A percentile compares a stretch with the other conserved stretches of the same genome.
These are phyloP conservation scores for Taeniopygia guttata DNA, from an alignment of 2,797 vertebrate species.

Conservation along the genomic window DNA sequence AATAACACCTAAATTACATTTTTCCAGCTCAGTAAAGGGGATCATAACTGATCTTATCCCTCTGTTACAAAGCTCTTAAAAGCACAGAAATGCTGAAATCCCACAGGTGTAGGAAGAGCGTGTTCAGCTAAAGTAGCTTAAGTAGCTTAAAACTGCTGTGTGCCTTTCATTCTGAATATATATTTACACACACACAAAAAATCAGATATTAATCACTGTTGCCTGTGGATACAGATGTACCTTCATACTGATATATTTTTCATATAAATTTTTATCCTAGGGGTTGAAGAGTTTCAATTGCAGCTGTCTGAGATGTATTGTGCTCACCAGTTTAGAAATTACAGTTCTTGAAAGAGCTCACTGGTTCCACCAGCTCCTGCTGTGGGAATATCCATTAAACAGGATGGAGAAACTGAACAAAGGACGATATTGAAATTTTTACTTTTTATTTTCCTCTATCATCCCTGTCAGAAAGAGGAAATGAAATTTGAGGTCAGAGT, in stretches of 20 bases:
- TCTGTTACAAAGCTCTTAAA: neutral
- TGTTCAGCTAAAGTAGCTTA: neutral
- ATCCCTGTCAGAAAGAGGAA: neutral
- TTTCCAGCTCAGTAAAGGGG: neutral
- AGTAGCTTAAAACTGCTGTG: neutral
- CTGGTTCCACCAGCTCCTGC: neutral
- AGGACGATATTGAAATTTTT: neutral
- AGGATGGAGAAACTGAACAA: neutral
- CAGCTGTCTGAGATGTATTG: neutral
- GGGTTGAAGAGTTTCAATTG: neutral
- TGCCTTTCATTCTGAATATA: conserved; percentile 11
- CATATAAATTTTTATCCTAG: neutral
- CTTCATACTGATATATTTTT: neutral
- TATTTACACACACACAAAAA: neutral
- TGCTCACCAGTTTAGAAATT: neutral
- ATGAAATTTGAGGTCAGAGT: neutral
- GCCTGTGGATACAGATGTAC: neutral
- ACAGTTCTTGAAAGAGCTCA: neutral
- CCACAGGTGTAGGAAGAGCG: neutral
- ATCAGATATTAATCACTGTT: neutral
- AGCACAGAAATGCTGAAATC: neutral
- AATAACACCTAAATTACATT: neutral
- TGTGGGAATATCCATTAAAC: neutral
- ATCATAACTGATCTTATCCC: neutral
- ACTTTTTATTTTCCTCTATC: neutral